phyloP scores from a whole-genome alignment of 1,140 invertebrate genomes.

The Drosophila sechellia region DNA sequence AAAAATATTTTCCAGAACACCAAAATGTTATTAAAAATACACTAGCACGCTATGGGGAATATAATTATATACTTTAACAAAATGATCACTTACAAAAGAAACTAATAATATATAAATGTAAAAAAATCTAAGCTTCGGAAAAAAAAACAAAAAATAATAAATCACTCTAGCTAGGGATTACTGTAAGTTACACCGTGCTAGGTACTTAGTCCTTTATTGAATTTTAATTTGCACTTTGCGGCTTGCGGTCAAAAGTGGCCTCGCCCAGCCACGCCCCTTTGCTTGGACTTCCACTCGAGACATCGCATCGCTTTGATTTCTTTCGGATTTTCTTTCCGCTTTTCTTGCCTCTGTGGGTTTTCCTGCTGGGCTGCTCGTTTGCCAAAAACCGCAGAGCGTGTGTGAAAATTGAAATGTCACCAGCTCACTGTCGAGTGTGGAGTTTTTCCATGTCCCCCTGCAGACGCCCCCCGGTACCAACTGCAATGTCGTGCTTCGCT shows the following conservation, averaged over 20 bases:
- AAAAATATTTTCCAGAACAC: neutral
- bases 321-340: slow-evolving; percentile 24
- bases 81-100: too few species aligned
- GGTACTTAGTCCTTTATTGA: slow-evolving; percentile 50
- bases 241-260: slow-evolving; percentile 44
- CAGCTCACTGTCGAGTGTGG: slow-evolving; percentile 36
- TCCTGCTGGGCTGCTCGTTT: slow-evolving; percentile 25
- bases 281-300: slow-evolving; percentile 23
- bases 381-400: slow-evolving; percentile 57
- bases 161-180: neutral
- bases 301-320: slow-evolving; percentile 33
- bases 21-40: too few species aligned
- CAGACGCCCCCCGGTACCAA: slow-evolving; percentile 16
- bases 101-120: neutral
- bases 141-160: neutral
- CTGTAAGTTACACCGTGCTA: slow-evolving; percentile 25
- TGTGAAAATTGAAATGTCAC: slow-evolving; percentile 83
- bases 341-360: slow-evolving; percentile 1
- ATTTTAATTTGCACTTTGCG: slow-evolving; percentile 70
- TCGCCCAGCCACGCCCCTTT: slow-evolving; percentile 23
- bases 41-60: too few species aligned
- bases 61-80: too few species aligned
- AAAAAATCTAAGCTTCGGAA: neutral
- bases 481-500: slow-evolving; percentile 57
- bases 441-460: slow-evolving; percentile 14